These are phyloP conservation scores for Tachyglossus aculeatus DNA, from an alignment of 2,797 vertebrate species.

Conservation along the genomic window DNA sequence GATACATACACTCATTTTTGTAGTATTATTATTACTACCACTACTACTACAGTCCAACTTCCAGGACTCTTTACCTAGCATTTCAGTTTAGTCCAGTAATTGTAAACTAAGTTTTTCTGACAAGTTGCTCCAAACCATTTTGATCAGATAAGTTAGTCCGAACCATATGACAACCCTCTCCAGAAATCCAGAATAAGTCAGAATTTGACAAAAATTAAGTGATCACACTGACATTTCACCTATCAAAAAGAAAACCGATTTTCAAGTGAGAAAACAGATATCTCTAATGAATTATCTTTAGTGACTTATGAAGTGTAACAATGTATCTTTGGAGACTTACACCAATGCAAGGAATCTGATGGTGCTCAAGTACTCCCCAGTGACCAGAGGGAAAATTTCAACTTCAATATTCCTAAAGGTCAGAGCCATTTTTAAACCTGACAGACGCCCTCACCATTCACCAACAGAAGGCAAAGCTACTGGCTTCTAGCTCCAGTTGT, in stretches of 20 bases:
- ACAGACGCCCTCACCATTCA: conserved; percentile 50
- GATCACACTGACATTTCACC: conserved; percentile 49
- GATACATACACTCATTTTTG: too few relatives aligned
- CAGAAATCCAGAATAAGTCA: neutral
- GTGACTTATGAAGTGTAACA: conserved; percentile 16
- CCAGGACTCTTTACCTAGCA: too few relatives aligned
- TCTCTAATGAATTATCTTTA: conserved; percentile 47
- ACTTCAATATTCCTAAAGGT: conserved; percentile 66
- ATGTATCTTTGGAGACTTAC: conserved; percentile 36
- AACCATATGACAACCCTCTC: neutral
- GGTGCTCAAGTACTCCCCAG: conserved; percentile 41
- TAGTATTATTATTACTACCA: too few relatives aligned
- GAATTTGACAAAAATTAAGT: conserved; percentile 42
- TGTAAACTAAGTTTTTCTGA: too few relatives aligned
- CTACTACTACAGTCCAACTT: too few relatives aligned
- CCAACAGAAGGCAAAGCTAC: conserved; percentile 48
- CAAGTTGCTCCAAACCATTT: too few relatives aligned
- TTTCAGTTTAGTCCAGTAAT: too few relatives aligned
- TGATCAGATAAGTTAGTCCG: accelerated
- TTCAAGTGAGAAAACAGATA: conserved; percentile 54
- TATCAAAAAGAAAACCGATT: conserved; percentile 73
- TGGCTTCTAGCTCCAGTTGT: conserved; percentile 47
- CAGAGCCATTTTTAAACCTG: conserved; percentile 63
- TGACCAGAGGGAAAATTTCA: conserved; percentile 62
- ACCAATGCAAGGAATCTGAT: conserved; percentile 18